Evolutionary conservation across 1,140 invertebrate species (phyloP), one percentile per base, ranked within the genome.

Genomic region (Samia ricini): DNA sequence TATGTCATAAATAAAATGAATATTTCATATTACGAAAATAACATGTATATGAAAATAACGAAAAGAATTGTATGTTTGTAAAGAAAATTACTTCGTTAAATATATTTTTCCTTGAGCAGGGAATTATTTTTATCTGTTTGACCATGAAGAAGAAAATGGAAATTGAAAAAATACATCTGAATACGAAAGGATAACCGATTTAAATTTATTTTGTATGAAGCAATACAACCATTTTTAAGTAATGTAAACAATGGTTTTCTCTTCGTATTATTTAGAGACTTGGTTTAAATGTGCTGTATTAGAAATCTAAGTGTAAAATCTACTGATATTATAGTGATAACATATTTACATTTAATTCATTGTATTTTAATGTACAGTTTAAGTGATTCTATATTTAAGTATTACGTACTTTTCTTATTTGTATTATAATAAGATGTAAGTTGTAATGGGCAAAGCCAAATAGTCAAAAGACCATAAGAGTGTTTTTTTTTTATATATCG

Each of bases 321-420:
- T 63, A 56, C 61, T 56, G 50, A 64, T 54, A 66, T 69, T 64
- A 48, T 55, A 56, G 4, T 6, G 19, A 2, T 64, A 63, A 57
- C 48, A 63, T 56, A 58, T 26, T 57, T 68, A 66, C 63, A 71
- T 42, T 61, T 66, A 29, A 67, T 59, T 59, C 33, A 19, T n/a
- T 72, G 67, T 78, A 79, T 79, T 71, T 68, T 62, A 78, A 72
- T 82, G 75, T 82, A 82, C 72, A 81, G 72, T 66, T 61, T 66
- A 68, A 49, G 51, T 63, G 26, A 61, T 50, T 63, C 64, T 50
- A 69, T 69, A 20, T 69, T n/a, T 10, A 42, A 42, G 10, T 12
- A 42, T 42, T 15, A 15, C 15, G 12, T 42, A 42, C 33, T 55
- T 71, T 69, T 71, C 65, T 76, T 59, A 66, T 72, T 67, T 67